Evolutionary conservation across 2,113 vertebrate species (phyloP).

Genomic region (Pseudorhombus dupliciocellatus): DNA sequence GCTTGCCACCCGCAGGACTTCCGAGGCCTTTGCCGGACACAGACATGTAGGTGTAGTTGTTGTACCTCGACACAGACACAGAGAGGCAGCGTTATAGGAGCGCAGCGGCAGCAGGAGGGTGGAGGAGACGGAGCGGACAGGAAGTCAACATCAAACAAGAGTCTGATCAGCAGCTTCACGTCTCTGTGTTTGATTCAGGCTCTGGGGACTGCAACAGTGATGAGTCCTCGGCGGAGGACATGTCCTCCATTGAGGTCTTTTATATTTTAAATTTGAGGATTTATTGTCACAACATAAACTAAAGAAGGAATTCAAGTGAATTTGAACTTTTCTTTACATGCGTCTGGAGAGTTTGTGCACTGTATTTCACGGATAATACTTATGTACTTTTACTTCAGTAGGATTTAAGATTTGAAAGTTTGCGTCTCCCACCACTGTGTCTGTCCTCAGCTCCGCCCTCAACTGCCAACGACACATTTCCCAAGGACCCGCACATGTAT

Average conservation of each 20-base stretch:
- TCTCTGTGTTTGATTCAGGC: background rate
- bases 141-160: background rate
- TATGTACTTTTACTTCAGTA: background rate
- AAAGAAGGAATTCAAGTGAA: no score
- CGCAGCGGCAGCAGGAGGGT: no score
- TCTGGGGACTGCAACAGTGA: background rate
- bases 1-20: constrained; percentile 8
- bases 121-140: background rate
- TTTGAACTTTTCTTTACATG: no score
- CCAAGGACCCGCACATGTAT: constrained; percentile 3
- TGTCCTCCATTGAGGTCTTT: background rate
- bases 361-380: background rate
- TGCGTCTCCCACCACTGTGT: background rate
- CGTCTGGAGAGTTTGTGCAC: background rate
- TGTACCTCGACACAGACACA: constrained; percentile 57
- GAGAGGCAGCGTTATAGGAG: background rate
- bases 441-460: background rate
- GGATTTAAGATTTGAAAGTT: background rate
- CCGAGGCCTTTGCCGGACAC: constrained; percentile 64
- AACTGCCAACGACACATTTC: background rate
- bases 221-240: background rate
- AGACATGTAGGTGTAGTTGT: background rate
- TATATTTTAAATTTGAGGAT: no score
- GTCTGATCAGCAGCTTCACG: background rate
- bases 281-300: no score